Base-by-base conservation (phyloP, 2,797 vertebrate species). In the Sciurus vulgaris region DNA sequence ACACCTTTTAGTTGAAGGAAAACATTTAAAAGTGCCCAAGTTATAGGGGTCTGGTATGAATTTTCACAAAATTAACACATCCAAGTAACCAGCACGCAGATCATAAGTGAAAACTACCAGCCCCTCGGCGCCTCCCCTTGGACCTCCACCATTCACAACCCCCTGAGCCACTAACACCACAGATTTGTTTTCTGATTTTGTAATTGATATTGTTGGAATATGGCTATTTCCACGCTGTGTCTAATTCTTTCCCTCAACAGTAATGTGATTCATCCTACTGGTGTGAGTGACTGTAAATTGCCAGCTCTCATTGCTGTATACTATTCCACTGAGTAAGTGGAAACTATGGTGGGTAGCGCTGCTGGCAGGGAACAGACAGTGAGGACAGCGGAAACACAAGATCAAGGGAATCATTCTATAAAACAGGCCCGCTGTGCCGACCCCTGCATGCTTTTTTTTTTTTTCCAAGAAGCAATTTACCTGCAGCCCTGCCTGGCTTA, bases 1-100 rank as follows among this genome's bases (percentile, higher is more conserved):
- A 35, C 15, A 30, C 51, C 59, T 82, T 76, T 86, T 30, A 82
- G 54, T 33, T 90, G 86, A 95, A 91, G 12, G 44, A 88, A 91
- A 51, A 54, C 38, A 77, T 76, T 59, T 15, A 59, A 72, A 67
- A 38, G 26, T 20, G 35, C 33, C 26, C 1, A 14, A 18, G 56
- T 93, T 70, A 22, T 35, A 47, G 18, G 18, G 22, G 11, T 28
- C 24, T 6, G 47, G 33, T 56, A 61, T 86, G 26, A 77, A 67
- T 67, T 65, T 82, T 91, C 56, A 35, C 30, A 24, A 41, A 93
- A n/a, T 59, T 41, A 77, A 61, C 24, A 13, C 33, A 76, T 24
- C 38, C 7, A 3, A 49, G n/a, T 85, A 49, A 44, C 47, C 24
- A 88, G 56, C 8, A 22, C 38, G n/a, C 22, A 38, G 70, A 13